Evolutionary conservation across 1,140 invertebrate species (phyloP).

Genomic region (Bombus affinis): DNA sequence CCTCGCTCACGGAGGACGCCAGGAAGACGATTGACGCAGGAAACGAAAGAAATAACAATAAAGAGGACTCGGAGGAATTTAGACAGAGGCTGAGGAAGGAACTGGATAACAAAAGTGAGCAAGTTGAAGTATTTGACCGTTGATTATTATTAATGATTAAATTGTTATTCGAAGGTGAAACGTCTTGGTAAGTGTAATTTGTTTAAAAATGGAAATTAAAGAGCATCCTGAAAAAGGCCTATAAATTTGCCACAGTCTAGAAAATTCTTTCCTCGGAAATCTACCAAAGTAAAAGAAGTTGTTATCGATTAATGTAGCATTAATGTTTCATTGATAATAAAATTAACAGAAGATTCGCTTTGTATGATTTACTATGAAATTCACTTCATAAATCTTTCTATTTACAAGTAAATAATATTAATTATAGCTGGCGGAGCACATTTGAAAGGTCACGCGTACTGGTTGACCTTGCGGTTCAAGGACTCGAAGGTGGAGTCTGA

Average conservation of each 20-base stretch:
- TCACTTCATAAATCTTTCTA: neutral
- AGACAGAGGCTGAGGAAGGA: slow-evolving; percentile 90
- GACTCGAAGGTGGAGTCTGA: slow-evolving; percentile 85
- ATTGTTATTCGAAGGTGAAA: no score
- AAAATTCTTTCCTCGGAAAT: no score
- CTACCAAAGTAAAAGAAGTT: no score
- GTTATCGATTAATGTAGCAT: no score
- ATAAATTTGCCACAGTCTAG: no score
- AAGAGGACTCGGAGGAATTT: slow-evolving; percentile 88
- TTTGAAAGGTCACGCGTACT: slow-evolving; percentile 86
- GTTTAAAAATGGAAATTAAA: no score
- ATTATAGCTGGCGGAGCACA: slow-evolving; percentile 76
- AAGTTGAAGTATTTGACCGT: neutral
- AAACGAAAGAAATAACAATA: slow-evolving; percentile 79
- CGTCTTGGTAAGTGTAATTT: no score
- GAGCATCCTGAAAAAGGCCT: no score
- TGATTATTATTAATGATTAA: no score
- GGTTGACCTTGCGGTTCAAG: slow-evolving; percentile 87
- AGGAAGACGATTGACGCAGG: slow-evolving; percentile 70
- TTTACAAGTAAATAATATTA: neutral
- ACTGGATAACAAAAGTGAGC: slow-evolving; percentile 89
- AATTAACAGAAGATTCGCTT: neutral
- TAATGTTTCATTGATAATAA: neutral
- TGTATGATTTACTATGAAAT: neutral
- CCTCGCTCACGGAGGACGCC: slow-evolving; percentile 74